Evolutionary conservation across 2,797 vertebrate genomes (phyloP).

Genomic region (Siniperca scherzeri): DNA sequence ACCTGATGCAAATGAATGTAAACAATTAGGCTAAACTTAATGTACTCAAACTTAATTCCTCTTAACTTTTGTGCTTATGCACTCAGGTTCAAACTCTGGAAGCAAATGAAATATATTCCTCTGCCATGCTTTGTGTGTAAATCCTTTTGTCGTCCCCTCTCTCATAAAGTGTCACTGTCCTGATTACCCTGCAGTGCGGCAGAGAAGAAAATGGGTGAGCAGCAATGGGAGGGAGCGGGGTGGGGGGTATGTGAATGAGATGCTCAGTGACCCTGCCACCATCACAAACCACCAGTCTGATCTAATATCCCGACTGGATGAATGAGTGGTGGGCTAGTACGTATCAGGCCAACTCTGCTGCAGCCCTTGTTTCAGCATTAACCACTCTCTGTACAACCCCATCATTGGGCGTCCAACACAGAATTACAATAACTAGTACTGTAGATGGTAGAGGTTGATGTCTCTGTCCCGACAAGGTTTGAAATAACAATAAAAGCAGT

Average conservation of each 20-base stretch:
- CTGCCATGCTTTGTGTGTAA: slow-evolving; percentile 78
- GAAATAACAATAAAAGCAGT: slow-evolving; percentile 35
- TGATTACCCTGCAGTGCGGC: slow-evolving; percentile 85
- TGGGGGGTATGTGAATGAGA: slow-evolving; percentile 73
- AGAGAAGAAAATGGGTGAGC: slow-evolving; percentile 73
- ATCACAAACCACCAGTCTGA: slow-evolving; percentile 85
- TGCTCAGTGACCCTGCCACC: slow-evolving; percentile 86
- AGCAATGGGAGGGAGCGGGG: slow-evolving; percentile 59
- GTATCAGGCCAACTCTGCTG: slow-evolving; percentile 65
- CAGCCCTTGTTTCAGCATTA: slow-evolving; percentile 60
- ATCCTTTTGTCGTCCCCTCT: slow-evolving; percentile 81
- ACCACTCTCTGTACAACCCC: slow-evolving; percentile 35
- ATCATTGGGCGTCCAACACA: slow-evolving; percentile 24
- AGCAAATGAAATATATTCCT: slow-evolving; percentile 78
- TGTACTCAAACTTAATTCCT: slow-evolving; percentile 67
- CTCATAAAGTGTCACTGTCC: slow-evolving; percentile 84
- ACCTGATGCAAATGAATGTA: slow-evolving; percentile 73
- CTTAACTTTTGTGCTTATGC: slow-evolving; percentile 71
- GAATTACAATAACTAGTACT: slow-evolving; percentile 27
- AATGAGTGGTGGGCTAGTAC: slow-evolving; percentile 71
- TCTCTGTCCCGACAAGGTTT: slow-evolving; percentile 9
- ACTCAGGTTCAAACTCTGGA: slow-evolving; percentile 75
- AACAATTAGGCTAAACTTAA: slow-evolving; percentile 75
- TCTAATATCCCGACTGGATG: slow-evolving; percentile 84
- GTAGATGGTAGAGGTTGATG: slow-evolving; percentile 14